Evolutionary conservation across 2,888 invertebrate genomes (phyloP).

Genomic region (Buathra laborator): DNA sequence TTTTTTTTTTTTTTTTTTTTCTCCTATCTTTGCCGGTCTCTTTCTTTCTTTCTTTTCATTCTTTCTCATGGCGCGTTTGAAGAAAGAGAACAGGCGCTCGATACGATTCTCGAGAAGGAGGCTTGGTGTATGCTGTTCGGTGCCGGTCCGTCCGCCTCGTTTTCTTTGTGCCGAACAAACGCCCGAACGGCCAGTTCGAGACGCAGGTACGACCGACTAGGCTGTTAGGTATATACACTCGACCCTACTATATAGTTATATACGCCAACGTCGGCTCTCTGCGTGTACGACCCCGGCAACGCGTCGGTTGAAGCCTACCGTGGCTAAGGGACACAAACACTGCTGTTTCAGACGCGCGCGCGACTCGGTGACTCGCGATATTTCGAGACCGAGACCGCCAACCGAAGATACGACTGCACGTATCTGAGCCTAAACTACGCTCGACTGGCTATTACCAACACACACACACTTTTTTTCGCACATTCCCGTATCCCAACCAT

Average conservation of each 20-base stretch:
- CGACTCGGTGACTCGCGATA: conserved; percentile 57
- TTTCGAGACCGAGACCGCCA: conserved; percentile 63
- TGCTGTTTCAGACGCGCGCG: not conserved
- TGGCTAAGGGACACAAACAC: conserved; percentile 28
- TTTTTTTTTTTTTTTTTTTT: conserved; percentile 46
- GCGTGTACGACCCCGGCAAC: conserved; percentile 25
- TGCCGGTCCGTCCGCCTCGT: conserved; percentile 54
- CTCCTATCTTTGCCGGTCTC: not conserved
- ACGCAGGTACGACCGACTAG: conserved; percentile 63
- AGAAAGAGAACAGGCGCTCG: conserved; percentile 23
- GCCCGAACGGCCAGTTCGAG: conserved; percentile 55
- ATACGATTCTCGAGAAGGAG: conserved; percentile 49
- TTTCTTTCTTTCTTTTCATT: conserved; percentile 20
- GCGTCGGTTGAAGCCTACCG: conserved; percentile 30
- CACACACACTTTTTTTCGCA: too few species aligned
- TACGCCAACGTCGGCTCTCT: not conserved
- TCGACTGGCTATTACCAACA: not conserved
- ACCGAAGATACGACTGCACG: conserved; percentile 38
- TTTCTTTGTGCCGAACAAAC: conserved; percentile 64
- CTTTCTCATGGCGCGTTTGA: conserved; percentile 17
- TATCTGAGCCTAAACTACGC: not conserved
- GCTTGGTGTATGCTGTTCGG: conserved; percentile 29
- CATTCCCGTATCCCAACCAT: too few species aligned
- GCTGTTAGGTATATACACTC: conserved; percentile 28
- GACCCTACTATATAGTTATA: not conserved